Evolutionary conservation across 2,888 invertebrate species (phyloP).

Genomic region (Melipona beecheii): DNA sequence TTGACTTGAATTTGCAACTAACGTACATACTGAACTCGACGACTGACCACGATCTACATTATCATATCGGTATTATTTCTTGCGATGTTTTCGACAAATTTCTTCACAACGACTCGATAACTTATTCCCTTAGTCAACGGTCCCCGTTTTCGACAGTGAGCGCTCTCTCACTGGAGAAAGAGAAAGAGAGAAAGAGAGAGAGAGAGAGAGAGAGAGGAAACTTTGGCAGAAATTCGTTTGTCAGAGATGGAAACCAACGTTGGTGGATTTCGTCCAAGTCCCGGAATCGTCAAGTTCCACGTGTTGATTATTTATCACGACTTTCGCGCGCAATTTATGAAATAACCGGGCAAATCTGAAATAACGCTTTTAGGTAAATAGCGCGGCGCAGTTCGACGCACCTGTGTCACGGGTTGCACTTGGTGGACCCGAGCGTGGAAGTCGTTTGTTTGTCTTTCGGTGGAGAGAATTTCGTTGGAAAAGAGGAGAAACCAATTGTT

Average conservation of each 20-base stretch:
- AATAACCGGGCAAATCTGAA: slow-evolving; percentile 38
- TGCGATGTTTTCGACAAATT: slow-evolving; percentile 4
- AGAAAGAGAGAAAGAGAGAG: too few relatives aligned
- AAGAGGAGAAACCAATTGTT: slow-evolving; percentile 57
- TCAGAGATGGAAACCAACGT: background rate
- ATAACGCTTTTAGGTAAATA: slow-evolving; percentile 35
- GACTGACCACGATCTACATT: background rate
- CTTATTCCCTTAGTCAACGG: slow-evolving; percentile 15
- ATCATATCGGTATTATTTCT: background rate
- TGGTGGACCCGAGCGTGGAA: slow-evolving; percentile 4
- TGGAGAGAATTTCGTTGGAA: slow-evolving; percentile 38
- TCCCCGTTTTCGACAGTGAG: background rate
- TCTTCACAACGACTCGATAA: slow-evolving; percentile 9
- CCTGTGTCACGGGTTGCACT: slow-evolving; percentile 34
- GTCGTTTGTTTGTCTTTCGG: slow-evolving; percentile 60
- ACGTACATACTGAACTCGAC: too few relatives aligned
- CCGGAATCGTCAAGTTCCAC: slow-evolving; percentile 36
- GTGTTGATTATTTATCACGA: slow-evolving; percentile 54
- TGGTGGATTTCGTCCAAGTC: slow-evolving; percentile 4
- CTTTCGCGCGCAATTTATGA: slow-evolving; percentile 32
- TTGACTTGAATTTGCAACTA: too few relatives aligned
- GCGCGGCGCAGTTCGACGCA: slow-evolving; percentile 45
- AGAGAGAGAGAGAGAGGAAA: background rate
- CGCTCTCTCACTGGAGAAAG: too few relatives aligned
- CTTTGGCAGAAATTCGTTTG: slow-evolving; percentile 6